phyloP scores from a whole-genome alignment of 2,888 invertebrate genomes.

The Drosophila siamana region DNA sequence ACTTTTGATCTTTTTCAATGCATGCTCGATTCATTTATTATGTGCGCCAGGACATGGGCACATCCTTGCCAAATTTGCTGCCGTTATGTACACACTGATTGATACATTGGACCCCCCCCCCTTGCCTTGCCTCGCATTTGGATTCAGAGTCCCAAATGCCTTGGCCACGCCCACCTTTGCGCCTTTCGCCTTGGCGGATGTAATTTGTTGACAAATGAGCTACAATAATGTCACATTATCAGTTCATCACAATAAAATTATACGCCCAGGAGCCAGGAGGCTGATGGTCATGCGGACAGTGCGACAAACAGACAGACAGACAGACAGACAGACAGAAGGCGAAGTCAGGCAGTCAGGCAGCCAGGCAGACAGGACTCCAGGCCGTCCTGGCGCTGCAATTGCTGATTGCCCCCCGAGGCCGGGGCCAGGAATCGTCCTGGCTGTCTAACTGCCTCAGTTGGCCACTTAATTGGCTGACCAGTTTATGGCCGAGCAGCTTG shows the following conservation, averaged over 20 bases:
- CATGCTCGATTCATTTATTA: conserved; percentile 79
- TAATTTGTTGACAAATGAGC: conserved; percentile 81
- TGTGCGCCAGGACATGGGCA: conserved; percentile 48
- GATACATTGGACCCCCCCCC: too few relatives aligned
- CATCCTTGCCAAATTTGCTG: conserved; percentile 48
- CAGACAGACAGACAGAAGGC: background rate
- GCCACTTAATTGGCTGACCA: conserved; percentile 57
- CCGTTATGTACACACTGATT: conserved; percentile 70
- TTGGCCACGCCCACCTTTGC: conserved; percentile 43
- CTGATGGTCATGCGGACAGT: too few relatives aligned
- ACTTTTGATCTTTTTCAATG: conserved; percentile 79
- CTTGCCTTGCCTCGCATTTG: too few relatives aligned
- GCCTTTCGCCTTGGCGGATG: conserved; percentile 50
- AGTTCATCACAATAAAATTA: conserved; percentile 81
- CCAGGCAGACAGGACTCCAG: conserved; percentile 9
- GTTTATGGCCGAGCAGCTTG: conserved; percentile 34
- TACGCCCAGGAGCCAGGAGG: conserved; percentile 46
- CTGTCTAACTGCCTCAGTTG: conserved; percentile 15
- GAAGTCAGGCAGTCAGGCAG: background rate
- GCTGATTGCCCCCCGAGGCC: conserved; percentile 41
- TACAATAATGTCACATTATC: conserved; percentile 80
- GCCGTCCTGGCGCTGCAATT: conserved; percentile 43
- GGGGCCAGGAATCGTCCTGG: background rate
- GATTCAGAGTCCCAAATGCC: background rate
- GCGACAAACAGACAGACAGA: background rate